A percentile compares a stretch with the other conserved stretches of the same genome.
Evolutionary conservation across 2,113 vertebrate species (phyloP).

Genomic region (Bolborhynchus lineola): DNA sequence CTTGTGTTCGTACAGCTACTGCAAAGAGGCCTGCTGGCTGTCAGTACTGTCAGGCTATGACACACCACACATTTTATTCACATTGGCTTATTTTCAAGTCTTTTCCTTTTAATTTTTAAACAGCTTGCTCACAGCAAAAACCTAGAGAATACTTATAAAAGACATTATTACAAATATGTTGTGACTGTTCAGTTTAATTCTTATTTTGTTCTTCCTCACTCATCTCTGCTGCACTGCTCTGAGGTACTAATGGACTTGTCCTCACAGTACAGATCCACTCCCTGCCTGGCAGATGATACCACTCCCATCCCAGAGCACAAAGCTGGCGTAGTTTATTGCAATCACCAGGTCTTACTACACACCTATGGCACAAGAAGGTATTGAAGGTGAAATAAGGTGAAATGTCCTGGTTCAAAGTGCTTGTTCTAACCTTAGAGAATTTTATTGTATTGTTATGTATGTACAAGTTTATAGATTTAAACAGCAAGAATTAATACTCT

Average conservation of each 20-base stretch:
- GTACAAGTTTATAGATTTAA: neutral
- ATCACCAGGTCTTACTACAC: neutral
- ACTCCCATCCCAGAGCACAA: neutral
- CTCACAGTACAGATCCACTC: neutral
- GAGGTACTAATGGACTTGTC: neutral
- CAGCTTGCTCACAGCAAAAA: neutral
- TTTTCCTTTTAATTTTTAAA: neutral
- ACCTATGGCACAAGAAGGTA: neutral
- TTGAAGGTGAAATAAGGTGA: neutral
- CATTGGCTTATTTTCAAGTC: neutral
- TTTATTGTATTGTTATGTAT: neutral
- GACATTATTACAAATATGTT: neutral
- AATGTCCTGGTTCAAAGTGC: neutral
- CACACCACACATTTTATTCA: neutral
- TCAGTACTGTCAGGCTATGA: neutral
- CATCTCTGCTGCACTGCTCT: neutral
- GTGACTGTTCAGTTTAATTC: neutral
- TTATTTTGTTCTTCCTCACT: neutral
- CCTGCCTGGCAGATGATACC: fast-evolving
- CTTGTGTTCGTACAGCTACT: neutral
- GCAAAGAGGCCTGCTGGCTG: neutral
- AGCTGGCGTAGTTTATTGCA: neutral
- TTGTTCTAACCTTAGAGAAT: neutral
- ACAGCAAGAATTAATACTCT: neutral
- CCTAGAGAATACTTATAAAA: neutral